Evolutionary conservation across 1,140 invertebrate species (phyloP), one percentile per base, ranked within the genome.

Genomic region (Eumaeus atala): DNA sequence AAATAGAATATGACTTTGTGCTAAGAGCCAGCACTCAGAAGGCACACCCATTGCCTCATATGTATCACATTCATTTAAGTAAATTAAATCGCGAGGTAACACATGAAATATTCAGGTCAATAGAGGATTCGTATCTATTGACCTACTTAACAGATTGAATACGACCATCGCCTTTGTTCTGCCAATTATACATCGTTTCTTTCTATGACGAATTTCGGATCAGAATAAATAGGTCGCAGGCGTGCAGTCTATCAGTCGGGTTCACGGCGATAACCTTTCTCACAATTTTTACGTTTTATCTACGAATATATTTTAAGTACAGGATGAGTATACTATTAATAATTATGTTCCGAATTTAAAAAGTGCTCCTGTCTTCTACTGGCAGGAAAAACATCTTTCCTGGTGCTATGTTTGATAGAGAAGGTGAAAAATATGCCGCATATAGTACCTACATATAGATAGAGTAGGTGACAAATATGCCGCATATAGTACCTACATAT

Each of bases 11-110:
- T 28, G 21, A 3, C 6, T 28, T 28, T 3, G 6, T 28, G 21
- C 21, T 28, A 28, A 28, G 6, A 28, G 21, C n/a, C n/a, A n/a
- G n/a, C n/a, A n/a, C n/a, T 44, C 40, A 16, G 40, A 44, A 44
- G 17, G 16, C 40, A 44, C 16, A 9, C 16, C 6, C 9, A 16
- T 44, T 44, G 14, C 3, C 40, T 28, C 14, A 44, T 44, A 16
- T 44, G 12, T 44, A 9, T 14, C 17, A 14, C 40, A 44, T 16
- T 40, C 38, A 40, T 14, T 40, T 44, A 44, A 44, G 40, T 16
- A 44, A 44, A 44, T 44, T 44, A 44, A 44, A 44, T 16, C 40
- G 40, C 40, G 40, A 44, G 40, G 40, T 44, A 44, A 44, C 40
- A 14, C n/a, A 16, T 14, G 14, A 44, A 14, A 16, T 16, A 44